Conservation (phyloP, 2,797 vertebrate species). For the Lerista edwardsae region DNA sequence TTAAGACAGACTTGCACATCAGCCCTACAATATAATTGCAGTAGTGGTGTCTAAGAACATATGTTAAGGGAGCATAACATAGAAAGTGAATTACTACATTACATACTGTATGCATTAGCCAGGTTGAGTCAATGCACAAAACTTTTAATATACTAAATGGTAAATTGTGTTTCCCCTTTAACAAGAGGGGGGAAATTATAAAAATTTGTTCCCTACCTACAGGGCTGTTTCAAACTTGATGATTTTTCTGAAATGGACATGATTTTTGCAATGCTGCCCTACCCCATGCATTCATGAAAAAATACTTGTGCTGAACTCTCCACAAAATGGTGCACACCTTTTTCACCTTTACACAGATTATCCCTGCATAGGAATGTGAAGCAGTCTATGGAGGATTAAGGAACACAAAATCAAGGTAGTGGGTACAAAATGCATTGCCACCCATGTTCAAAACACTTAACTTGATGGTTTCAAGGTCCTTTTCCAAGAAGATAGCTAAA, state of each 20-base stretch:
- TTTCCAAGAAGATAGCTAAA: slow-evolving; percentile 1
- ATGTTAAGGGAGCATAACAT: no score
- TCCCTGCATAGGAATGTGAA: background rate
- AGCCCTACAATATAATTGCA: background rate
- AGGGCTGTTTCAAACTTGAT: background rate
- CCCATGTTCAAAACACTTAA: background rate
- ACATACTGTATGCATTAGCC: background rate
- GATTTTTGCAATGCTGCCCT: background rate
- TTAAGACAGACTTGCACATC: background rate
- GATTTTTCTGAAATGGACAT: background rate
- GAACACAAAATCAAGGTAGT: background rate
- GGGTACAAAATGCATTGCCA: background rate
- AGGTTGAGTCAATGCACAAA: background rate
- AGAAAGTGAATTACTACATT: background rate
- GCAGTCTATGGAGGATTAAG: background rate
- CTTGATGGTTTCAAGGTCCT: background rate
- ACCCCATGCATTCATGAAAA: background rate
- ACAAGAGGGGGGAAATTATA: background rate
- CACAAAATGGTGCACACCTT: background rate
- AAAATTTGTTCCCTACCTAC: background rate
- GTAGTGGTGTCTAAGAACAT: background rate
- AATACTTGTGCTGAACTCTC: background rate
- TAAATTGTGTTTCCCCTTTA: background rate
- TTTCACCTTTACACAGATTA: background rate
- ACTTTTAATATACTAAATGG: background rate